Percentiles rank a stretch among this genome's conserved stretches.
These are phyloP conservation scores for Alviniconcha marisindica DNA, from an alignment of 1,140 invertebrate species.

Conservation along the genomic window DNA sequence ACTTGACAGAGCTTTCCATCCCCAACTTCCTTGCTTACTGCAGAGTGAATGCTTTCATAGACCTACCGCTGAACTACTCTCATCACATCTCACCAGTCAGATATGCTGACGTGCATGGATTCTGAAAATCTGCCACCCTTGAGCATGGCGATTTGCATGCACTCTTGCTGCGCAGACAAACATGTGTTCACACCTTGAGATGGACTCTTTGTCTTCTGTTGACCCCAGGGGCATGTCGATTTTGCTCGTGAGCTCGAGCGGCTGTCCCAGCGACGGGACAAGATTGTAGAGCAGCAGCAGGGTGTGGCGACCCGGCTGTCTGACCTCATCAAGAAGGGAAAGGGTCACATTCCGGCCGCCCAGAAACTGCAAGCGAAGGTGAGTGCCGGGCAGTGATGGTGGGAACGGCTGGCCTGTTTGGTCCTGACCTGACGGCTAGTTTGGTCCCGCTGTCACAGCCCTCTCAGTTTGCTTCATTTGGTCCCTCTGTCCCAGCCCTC, in stretches of 20 bases:
- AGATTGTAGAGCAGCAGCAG: slow-evolving; percentile 14
- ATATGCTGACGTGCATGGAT: not conserved
- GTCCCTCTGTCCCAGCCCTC: too few species aligned
- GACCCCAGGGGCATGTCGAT: slow-evolving; percentile 21
- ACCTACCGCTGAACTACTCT: too few species aligned
- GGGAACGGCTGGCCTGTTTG: not conserved
- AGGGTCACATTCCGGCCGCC: slow-evolving; percentile 18
- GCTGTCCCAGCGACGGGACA: slow-evolving; percentile 21
- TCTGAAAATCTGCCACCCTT: not conserved
- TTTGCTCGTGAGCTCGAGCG: slow-evolving; percentile 31
- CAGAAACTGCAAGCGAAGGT: slow-evolving; percentile 41
- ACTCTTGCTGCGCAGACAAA: not conserved
- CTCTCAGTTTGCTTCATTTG: not conserved
- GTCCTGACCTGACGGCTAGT: not conserved
- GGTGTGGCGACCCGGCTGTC: slow-evolving; percentile 29
- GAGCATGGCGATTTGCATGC: not conserved
- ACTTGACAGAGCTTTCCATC: too few species aligned
- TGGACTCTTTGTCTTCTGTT: not conserved
- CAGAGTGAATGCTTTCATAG: too few species aligned
- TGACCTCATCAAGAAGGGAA: slow-evolving; percentile 31
- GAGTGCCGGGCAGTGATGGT: not conserved
- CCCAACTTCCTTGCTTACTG: too few species aligned
- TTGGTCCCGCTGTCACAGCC: not conserved
- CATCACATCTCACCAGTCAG: not conserved
- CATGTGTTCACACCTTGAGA: not conserved